phyloP scores from a whole-genome alignment of 2,113 vertebrate species.

The Syngnathus scovelli region DNA sequence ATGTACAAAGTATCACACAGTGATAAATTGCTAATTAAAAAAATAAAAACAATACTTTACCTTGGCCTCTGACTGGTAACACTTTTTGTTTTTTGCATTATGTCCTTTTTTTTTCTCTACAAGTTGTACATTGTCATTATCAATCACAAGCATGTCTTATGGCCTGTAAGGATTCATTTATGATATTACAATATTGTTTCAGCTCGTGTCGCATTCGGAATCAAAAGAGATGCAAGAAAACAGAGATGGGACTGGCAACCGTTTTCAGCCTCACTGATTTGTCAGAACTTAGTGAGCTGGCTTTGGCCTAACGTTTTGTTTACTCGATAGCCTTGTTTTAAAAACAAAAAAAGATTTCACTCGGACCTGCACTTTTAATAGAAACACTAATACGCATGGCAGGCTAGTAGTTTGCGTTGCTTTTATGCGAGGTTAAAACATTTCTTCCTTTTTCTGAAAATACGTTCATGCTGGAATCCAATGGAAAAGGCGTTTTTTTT shows the following conservation, averaged over 20 bases:
- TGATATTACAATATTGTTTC: conserved; percentile 69
- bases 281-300: conserved; percentile 21
- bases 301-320: conserved; percentile 2
- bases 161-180: conserved; percentile 67
- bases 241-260: conserved; percentile 52
- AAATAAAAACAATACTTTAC: conserved; percentile 70
- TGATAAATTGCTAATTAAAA: conserved; percentile 81
- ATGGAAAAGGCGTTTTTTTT: neutral
- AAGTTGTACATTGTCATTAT: conserved; percentile 65
- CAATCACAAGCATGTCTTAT: conserved; percentile 74
- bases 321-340: neutral
- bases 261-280: conserved; percentile 47
- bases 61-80: conserved; percentile 70
- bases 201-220: conserved; percentile 61
- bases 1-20: conserved; percentile 88
- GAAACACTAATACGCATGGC: neutral
- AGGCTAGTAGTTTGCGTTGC: neutral
- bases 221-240: conserved; percentile 55
- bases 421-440: neutral
- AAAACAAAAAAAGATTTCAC: neutral
- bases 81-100: neutral
- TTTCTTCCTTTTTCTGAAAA: neutral
- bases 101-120: conserved; percentile 40
- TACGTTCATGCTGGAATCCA: neutral
- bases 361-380: neutral